Conservation (phyloP, 1,140 invertebrate genomes). For the Plectrocnemia conspersa region DNA sequence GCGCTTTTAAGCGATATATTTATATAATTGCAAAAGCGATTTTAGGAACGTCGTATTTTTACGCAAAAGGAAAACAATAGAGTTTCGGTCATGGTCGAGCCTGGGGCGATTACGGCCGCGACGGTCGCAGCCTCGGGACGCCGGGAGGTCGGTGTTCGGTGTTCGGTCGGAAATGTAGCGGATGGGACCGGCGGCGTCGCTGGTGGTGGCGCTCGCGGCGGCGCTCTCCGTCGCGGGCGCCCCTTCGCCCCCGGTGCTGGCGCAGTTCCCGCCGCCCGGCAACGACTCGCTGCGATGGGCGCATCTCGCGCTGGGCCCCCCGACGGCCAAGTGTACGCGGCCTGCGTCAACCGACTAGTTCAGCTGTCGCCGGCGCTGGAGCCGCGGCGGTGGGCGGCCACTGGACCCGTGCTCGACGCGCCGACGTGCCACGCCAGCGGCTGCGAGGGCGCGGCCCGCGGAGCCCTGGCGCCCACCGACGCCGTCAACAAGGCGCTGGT, state of each 20-base stretch:
- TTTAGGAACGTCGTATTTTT: no score
- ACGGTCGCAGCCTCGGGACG: background rate
- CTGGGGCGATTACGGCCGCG: background rate
- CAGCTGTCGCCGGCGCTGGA: slow-evolving; percentile 72
- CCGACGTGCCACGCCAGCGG: slow-evolving; percentile 82
- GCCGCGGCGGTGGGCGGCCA: slow-evolving; percentile 62
- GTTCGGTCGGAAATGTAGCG: no score
- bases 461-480: slow-evolving; percentile 65
- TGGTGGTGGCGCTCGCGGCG: background rate
- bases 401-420: slow-evolving; percentile 77
- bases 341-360: slow-evolving; percentile 78
- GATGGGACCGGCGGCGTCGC: background rate
- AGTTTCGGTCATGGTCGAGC: no score
- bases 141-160: no score
- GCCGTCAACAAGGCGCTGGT: slow-evolving; percentile 91
- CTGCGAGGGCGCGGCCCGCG: slow-evolving; percentile 62
- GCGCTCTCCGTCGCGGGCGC: background rate
- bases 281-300: slow-evolving; percentile 35
- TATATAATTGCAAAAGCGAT: no score
- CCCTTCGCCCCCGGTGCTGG: background rate
- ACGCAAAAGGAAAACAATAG: no score
- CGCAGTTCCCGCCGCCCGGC: background rate
- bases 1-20: no score
- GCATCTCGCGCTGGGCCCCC: slow-evolving; percentile 52
- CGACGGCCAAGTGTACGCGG: slow-evolving; percentile 64